phyloP scores from a whole-genome alignment of 92 coral and sea anemone genomes.

The Pocillopora grandis region DNA sequence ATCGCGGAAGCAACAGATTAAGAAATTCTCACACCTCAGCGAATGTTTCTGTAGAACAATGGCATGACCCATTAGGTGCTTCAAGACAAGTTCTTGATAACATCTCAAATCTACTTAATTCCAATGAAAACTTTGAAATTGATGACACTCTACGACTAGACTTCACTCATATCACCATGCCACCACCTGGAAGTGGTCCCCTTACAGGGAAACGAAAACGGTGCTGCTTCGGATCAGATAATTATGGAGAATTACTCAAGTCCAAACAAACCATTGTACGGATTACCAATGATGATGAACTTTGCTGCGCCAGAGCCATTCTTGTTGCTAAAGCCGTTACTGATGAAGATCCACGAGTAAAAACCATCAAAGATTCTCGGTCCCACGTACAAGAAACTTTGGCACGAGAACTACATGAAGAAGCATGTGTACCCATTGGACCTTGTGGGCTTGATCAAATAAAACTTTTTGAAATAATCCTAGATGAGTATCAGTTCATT shows the following conservation, averaged over 20 bases:
- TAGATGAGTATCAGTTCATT: slow-evolving; percentile 38
- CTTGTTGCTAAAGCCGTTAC: background rate
- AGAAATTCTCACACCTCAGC: background rate
- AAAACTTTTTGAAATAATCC: slow-evolving; percentile 23
- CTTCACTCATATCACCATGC: background rate
- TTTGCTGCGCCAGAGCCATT: background rate
- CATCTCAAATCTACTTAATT: no score
- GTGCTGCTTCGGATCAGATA: background rate
- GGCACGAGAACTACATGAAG: slow-evolving; percentile 41
- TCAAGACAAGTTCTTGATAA: background rate
- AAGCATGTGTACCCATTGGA: background rate
- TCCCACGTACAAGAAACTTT: slow-evolving; percentile 8
- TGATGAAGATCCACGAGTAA: background rate
- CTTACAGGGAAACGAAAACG: background rate
- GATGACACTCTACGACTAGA: background rate
- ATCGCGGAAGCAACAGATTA: background rate
- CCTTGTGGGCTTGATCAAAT: slow-evolving; percentile 34
- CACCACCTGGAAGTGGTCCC: background rate
- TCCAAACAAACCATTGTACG: background rate
- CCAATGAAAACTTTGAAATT: background rate
- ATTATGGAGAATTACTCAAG: background rate
- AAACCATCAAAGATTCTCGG: background rate
- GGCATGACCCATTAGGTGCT: background rate
- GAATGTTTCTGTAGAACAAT: background rate
- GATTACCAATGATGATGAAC: background rate